Evolutionary conservation across 2,888 invertebrate genomes (phyloP), one percentile per base, ranked within the genome.

Genomic region (Tachina grossa): DNA sequence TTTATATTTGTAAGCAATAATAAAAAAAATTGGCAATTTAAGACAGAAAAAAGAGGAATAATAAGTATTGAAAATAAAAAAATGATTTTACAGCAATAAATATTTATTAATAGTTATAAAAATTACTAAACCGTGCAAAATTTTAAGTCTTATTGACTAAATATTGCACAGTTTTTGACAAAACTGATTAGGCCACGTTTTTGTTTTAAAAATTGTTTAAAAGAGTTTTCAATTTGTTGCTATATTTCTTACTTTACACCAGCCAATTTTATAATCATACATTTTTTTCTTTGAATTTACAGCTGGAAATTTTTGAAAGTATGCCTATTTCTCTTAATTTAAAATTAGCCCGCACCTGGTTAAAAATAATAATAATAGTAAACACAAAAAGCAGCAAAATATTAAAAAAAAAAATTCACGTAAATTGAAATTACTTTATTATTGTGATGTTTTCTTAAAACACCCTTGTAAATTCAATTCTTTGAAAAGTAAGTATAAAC

Each of bases 301-400:
- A 68, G 19, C 22, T 63, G 53, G 16, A 51, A 61, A 61, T 31
- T 65, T 14, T 14, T 45, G 10, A 31, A 31, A 68, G 1, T 53
- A 53, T 72, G 13, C 11, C 31, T 61, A 6, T 68, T 61, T 69
- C 9, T 43, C 49, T 74, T 19, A 19, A 72, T 14, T 59, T 74
- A 69, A 79, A 75, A 41, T 43, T 72, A 76, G 61, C 74, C 78
- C 80, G 84, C 80, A 84, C 80, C 84, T 84, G 84, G 84, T 80
- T 84, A 55, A 55, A 63, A 71, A 59, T 22, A 49, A 69, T 16
- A 63, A 63, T 22, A 57, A 65, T 71, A 47, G 22, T 1, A 59
- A 41, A 45, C 47, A 47, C 14, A 68, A 83, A 75, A 77, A 53
- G 19, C 49, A 69, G 49, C 22, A 63, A 72, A 65, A 43, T 22